Percentiles rank a stretch among this genome's conserved stretches.
Evolutionary conservation across 2,888 invertebrate genomes (phyloP).

Genomic region (Laspeyria flexula): DNA sequence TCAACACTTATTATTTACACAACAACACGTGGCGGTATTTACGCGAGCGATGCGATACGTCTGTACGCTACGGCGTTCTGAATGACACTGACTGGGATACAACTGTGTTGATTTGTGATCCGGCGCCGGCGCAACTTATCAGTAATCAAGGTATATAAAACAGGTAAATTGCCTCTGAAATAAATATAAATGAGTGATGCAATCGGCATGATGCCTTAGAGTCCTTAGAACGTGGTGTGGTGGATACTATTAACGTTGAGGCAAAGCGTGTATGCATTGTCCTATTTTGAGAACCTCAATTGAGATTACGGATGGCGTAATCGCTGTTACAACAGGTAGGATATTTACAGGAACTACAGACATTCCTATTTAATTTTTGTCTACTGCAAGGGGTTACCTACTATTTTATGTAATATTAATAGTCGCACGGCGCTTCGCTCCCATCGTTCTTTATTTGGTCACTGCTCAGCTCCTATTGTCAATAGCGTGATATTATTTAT

Average conservation of each 20-base stretch:
- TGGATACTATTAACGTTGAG: conserved; percentile 5
- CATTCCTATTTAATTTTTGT: no score
- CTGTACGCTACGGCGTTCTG: conserved; percentile 56
- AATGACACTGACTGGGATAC: conserved; percentile 63
- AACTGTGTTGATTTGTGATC: conserved; percentile 42
- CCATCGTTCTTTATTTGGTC: no score
- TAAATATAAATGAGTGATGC: conserved; percentile 59
- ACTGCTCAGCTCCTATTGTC: no score
- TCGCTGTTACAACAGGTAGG: no score
- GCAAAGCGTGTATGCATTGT: no score
- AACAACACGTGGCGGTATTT: conserved; percentile 66
- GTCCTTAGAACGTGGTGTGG: conserved; percentile 48
- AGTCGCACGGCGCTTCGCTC: no score
- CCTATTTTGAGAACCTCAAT: no score
- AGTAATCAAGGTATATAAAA: conserved; percentile 55
- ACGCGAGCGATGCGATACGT: conserved; percentile 49
- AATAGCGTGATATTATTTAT: no score
- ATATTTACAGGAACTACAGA: no score
- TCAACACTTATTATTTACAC: conserved; percentile 71
- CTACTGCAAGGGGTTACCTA: no score
- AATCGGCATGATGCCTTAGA: conserved; percentile 55
- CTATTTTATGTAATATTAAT: no score
- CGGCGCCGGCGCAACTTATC: conserved; percentile 69
- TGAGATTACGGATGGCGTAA: no score
- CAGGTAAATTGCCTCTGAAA: conserved; percentile 76